A percentile compares a stretch with the other conserved stretches of the same genome.
These are phyloP conservation scores for Spizella passerina DNA, from an alignment of 2,797 vertebrate species.

Conservation along the genomic window DNA sequence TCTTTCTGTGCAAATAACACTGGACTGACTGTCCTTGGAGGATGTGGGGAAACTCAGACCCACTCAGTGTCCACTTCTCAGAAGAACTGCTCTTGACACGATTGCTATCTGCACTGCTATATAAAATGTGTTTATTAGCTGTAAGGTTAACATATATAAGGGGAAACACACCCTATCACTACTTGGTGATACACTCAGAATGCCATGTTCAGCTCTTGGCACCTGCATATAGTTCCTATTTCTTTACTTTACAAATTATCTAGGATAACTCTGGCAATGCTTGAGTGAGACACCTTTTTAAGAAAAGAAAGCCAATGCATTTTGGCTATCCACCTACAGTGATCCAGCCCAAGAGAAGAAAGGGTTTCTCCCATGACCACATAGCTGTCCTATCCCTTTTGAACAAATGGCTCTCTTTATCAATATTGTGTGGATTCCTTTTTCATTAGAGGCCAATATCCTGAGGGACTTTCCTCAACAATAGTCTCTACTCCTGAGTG, in stretches of 20 bases:
- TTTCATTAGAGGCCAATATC: not conserved
- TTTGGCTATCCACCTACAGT: not conserved
- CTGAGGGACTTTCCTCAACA: not conserved
- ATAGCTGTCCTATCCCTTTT: not conserved
- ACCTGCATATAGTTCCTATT: not conserved
- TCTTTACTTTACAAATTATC: not conserved
- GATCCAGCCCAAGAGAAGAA: not conserved
- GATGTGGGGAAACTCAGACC: not conserved
- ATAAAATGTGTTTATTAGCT: not conserved
- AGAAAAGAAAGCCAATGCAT: not conserved
- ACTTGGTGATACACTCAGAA: not conserved
- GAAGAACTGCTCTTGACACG: not conserved
- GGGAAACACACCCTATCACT: not conserved
- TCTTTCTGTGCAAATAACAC: not conserved
- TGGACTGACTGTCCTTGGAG: not conserved
- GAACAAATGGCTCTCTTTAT: not conserved
- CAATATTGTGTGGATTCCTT: not conserved
- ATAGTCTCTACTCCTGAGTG: not conserved
- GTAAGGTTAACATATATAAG: not conserved
- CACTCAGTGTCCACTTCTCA: accelerated
- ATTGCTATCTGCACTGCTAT: not conserved
- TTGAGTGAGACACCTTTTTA: not conserved
- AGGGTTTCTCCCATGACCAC: not conserved
- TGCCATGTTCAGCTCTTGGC: not conserved
- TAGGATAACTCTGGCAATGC: not conserved